phyloP scores from a whole-genome alignment of 2,797 vertebrate genomes.

The Chaetodon trifasciatus region DNA sequence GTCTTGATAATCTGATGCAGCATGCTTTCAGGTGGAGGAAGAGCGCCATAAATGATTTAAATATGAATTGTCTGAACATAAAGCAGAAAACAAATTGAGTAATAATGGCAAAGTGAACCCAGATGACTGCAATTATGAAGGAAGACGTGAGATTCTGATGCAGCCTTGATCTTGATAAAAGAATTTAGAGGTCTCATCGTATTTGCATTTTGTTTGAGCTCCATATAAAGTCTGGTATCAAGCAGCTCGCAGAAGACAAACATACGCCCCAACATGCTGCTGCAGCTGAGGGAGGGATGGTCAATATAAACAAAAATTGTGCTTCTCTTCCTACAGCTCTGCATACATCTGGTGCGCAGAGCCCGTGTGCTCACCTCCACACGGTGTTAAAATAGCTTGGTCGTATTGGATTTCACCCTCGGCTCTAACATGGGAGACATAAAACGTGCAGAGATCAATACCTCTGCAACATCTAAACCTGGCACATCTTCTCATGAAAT shows the following conservation, averaged over 20 bases:
- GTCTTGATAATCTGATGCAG: slow-evolving; percentile 23
- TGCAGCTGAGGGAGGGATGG: slow-evolving; percentile 24
- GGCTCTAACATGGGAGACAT: neutral
- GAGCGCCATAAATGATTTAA: slow-evolving; percentile 4
- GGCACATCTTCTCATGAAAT: neutral
- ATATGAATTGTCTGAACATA: slow-evolving; percentile 30
- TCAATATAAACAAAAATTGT: slow-evolving; percentile 49
- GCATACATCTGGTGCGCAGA: slow-evolving; percentile 17
- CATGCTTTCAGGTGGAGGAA: neutral
- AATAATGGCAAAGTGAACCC: slow-evolving; percentile 2
- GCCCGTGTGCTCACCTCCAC: slow-evolving; percentile 28
- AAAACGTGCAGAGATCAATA: slow-evolving; percentile 21
- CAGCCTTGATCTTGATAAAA: slow-evolving; percentile 3
- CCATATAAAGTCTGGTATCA: neutral
- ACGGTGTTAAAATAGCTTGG: slow-evolving; percentile 27
- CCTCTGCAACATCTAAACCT: slow-evolving; percentile 3
- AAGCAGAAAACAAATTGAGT: slow-evolving; percentile 8
- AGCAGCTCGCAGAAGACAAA: slow-evolving; percentile 35
- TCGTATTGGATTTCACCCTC: slow-evolving; percentile 40
- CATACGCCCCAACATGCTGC: neutral
- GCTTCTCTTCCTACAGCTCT: slow-evolving; percentile 38
- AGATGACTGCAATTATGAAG: neutral
- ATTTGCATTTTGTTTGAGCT: slow-evolving; percentile 33
- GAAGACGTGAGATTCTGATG: neutral
- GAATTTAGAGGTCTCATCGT: neutral